Evolutionary conservation across 2,113 vertebrate genomes (phyloP), one percentile per base, ranked within the genome.

Genomic region (Leptosomus discolor): DNA sequence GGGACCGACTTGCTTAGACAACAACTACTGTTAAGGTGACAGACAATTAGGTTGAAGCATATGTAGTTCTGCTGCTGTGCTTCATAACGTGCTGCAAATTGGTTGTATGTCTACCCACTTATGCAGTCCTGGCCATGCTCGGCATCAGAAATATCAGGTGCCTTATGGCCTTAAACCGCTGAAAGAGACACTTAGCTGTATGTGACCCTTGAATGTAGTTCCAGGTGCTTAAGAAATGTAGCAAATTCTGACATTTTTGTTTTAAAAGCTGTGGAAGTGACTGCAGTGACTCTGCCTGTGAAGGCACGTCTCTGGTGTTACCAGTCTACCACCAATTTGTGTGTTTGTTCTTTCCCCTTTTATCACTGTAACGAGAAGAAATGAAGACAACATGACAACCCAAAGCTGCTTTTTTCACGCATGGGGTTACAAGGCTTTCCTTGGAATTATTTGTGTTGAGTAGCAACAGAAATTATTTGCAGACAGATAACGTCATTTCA

Each of bases 341-440:
- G 1, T 26, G 21, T 43, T 88, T 12, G 9, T 4, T 91, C 17
- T 67, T 82, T 92, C 29, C 10, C 85, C 2, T 75, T 13, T 83
- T 63, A 22, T 43, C 11, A 9, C 15, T 15, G 3, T 18, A 63
- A 26, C 0, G 0, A 15, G 48, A 85, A 85, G 34, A 15, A 54
- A 51, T 11, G 10, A 90, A 45, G 39, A 39, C 32, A 85, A 15
- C 8, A 12, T 4, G 43, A 51, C 8, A 50, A 53, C 6, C 3
- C 22, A 41, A 64, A 36, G 8, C 30, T 85, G 12, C 30, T 82
- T 30, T 32, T 64, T 69, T 39, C 48, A 78, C 12, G 15, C 8
- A n/a, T 16, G 9, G 13, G 8, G 8, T 51, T 87, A 36, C 21
- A 53, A 6, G 12, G 19, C 6, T 23, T 80, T 67, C 16, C 32